Percentiles rank a stretch among this genome's conserved stretches.
Conservation (phyloP, 2,113 vertebrate genomes). For the Gobio gobio region DNA sequence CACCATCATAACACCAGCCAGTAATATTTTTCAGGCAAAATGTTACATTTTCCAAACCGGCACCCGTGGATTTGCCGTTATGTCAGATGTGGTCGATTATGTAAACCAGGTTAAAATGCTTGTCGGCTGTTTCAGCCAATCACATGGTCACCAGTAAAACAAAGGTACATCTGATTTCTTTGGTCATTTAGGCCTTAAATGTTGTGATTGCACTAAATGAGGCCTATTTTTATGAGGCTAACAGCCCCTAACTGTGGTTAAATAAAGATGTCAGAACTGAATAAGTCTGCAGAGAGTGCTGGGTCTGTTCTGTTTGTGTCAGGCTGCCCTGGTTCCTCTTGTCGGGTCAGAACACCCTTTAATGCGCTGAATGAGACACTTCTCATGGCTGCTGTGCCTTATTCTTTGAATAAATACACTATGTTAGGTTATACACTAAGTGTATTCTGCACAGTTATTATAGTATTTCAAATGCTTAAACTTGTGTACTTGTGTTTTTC, state of each 20-base stretch:
- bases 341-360: slow-evolving; percentile 7
- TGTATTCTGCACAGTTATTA: neutral
- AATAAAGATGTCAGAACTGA: slow-evolving; percentile 1
- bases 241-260: neutral
- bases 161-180: neutral
- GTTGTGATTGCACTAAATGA: neutral
- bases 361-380: neutral
- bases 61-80: neutral
- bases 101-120: neutral
- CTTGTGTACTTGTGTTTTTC: neutral
- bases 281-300: slow-evolving; percentile 21
- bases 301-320: slow-evolving; percentile 40
- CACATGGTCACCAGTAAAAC: neutral
- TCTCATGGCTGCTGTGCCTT: neutral
- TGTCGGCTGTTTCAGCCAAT: neutral
- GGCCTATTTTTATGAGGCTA: neutral
- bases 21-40: neutral
- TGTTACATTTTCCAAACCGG: neutral
- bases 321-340: neutral
- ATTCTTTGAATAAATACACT: neutral
- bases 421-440: neutral
- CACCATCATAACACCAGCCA: neutral
- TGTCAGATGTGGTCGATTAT: slow-evolving; percentile 2
- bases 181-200: neutral
- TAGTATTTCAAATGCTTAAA: neutral